Base-by-base conservation (phyloP, 2,113 vertebrate species). In the Pungitius pungitius region DNA sequence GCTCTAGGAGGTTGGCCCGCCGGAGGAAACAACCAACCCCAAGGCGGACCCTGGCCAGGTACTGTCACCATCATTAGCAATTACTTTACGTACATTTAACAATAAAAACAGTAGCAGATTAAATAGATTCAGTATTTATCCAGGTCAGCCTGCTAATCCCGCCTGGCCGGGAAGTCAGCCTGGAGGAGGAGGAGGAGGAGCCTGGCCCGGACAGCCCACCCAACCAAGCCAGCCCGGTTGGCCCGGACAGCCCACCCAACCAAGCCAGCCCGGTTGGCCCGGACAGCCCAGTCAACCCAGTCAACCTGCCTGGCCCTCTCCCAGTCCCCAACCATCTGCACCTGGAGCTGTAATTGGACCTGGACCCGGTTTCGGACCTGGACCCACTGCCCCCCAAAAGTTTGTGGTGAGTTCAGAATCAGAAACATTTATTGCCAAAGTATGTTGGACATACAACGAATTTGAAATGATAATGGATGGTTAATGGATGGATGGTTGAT, bases 321-420 rank as follows among this genome's bases (percentile, higher is more conserved):
- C 52, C 2, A 2, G 35, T 37, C 20, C 20, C 40, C 58, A 73
- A 64, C 69, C 47, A 3, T 0, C 11, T 4, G 54, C 20, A 52
- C 63, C 77, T 14, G 66, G 52, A 62, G 49, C 69, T 15, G 33
- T 35, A 35, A 35, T 35, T 35, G 77, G 55, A 62, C 69, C 73
- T 27, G 59, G 43, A n/a, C 56, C 59, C 26, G 74, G n/a, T 64
- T 15, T 8, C 17, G 56, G 56, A 18, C 10, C 18, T 12, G 9
- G 10, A 52, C 52, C 52, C 2, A 7, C n/a, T 7, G n/a, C 27
- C 8, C 20, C 78, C 8, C 69, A 73, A 26, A 40, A 68, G 14
- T 73, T 0, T 63, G 15, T 86, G 73, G 89, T 87, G 37, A 77
- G 81, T 18, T 35, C 33, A 35, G 33, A 35, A 35, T 35, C 33